A percentile compares a stretch with the other conserved stretches of the same genome.
phyloP scores from a whole-genome alignment of 2,888 invertebrate species.

The Papilio gigon region DNA sequence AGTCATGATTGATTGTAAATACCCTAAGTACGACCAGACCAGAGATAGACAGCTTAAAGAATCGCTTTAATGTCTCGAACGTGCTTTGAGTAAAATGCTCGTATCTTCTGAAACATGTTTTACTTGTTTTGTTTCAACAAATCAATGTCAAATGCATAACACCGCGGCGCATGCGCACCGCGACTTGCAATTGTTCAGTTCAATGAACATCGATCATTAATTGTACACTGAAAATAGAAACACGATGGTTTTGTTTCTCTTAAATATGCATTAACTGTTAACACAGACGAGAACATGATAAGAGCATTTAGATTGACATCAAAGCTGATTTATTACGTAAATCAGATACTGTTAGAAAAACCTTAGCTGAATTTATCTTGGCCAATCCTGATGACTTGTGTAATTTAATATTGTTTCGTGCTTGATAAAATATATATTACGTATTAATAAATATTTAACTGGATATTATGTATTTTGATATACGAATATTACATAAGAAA shows the following conservation, averaged over 20 bases:
- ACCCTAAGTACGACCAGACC: constrained; percentile 43
- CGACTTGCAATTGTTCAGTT: constrained; percentile 16
- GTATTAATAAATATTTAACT: background rate
- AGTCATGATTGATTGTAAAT: constrained; percentile 24
- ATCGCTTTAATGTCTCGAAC: constrained; percentile 54
- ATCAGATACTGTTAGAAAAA: too few relatives aligned
- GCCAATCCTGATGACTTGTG: too few relatives aligned
- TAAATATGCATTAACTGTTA: background rate
- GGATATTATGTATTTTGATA: too few relatives aligned
- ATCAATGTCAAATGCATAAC: constrained; percentile 27
- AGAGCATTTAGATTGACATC: background rate
- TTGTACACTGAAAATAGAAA: background rate
- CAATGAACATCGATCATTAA: background rate
- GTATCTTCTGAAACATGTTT: constrained; percentile 46
- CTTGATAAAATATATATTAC: too few relatives aligned
- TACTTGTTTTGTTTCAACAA: constrained; percentile 36
- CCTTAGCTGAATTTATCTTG: background rate
- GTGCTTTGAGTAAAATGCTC: constrained; percentile 48
- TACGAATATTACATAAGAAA: too few relatives aligned
- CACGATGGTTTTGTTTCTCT: background rate
- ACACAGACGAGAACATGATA: background rate
- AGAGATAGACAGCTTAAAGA: constrained; percentile 52
- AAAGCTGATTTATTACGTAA: background rate
- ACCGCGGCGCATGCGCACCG: background rate
- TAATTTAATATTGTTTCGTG: too few relatives aligned